Conservation (phyloP, 2,888 invertebrate genomes). For the Schrankia costaestrigalis region DNA sequence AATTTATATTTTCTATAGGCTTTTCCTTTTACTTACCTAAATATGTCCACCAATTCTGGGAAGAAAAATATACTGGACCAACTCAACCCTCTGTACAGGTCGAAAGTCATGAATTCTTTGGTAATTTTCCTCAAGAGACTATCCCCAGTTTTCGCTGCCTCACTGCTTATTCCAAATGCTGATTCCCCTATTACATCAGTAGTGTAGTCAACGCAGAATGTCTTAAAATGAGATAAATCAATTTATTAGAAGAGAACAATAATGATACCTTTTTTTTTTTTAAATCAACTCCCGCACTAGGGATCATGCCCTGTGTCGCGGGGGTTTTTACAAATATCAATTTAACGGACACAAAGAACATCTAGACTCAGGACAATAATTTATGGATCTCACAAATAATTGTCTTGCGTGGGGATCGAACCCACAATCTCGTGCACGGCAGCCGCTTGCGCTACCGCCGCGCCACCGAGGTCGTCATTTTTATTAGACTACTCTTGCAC, state of each 20-base stretch:
- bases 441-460: too few relatives aligned
- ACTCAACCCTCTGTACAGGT: conserved; percentile 32
- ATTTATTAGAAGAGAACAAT: neutral
- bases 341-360: too few relatives aligned
- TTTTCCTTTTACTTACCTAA: conserved; percentile 28
- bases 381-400: too few relatives aligned
- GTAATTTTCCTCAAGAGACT: conserved; percentile 43
- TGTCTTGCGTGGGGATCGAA: too few relatives aligned
- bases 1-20: neutral
- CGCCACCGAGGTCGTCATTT: too few relatives aligned
- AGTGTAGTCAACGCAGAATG: conserved; percentile 38
- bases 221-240: conserved; percentile 16
- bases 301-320: too few relatives aligned
- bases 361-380: too few relatives aligned
- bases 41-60: conserved; percentile 44
- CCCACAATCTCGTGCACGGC: too few relatives aligned
- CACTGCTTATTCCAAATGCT: conserved; percentile 40
- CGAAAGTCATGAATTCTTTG: conserved; percentile 37
- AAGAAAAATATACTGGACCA: conserved; percentile 52
- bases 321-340: too few relatives aligned
- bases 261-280: neutral
- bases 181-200: conserved; percentile 48
- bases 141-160: conserved; percentile 38
- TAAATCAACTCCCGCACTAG: neutral
- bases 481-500: too few relatives aligned